Evolutionary conservation across 2,888 invertebrate genomes (phyloP), one percentile per base, ranked within the genome.

Genomic region (Chydorus sphaericus): DNA sequence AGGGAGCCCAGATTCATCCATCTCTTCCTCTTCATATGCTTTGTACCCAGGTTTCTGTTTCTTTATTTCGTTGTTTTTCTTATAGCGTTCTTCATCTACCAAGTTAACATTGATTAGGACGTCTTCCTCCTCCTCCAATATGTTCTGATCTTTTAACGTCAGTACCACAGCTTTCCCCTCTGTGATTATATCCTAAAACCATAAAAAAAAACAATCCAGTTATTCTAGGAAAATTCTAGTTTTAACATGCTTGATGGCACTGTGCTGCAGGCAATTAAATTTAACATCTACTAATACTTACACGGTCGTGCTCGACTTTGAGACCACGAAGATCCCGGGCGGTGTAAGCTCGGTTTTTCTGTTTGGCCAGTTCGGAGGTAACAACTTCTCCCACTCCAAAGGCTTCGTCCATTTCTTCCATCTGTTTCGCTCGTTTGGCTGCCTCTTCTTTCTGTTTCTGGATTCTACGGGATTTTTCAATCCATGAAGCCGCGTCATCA

Each of bases 401-500:
- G 68, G 88, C 92, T 62, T 81, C 85, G 71, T 97, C 97, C 76
- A 97, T 78, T 71, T 96, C 92, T 71, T 94, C 91, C 66, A 97
- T 70, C 75, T 88, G 78, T 68, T 90, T 91, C 23, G 92, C 96
- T 70, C 86, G 75, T 70, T 85, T 84, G 18, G 83, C 85, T 0
- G 96, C 96, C 64, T 85, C 83, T 60, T 79, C 80, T 64, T 85
- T 90, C 63, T 89, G 85, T 61, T 82, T 77, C 53, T 85, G 81
- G 4, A 84, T 71, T 53, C 81, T 78, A 11, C 93, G 77, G 62
- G 79, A 85, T 65, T 82, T 87, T 63, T 78, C 74, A 30, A 97
- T 84, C 97, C 97, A 98, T 23, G 78, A 77, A 4, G 72, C 67
- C 0, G 82, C 77, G 66, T 86, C 81, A 62, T 84, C 89, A 36